Evolutionary conservation across 2,888 invertebrate genomes (phyloP), one percentile per base, ranked within the genome.

Genomic region (Carterocephalus palaemon): DNA sequence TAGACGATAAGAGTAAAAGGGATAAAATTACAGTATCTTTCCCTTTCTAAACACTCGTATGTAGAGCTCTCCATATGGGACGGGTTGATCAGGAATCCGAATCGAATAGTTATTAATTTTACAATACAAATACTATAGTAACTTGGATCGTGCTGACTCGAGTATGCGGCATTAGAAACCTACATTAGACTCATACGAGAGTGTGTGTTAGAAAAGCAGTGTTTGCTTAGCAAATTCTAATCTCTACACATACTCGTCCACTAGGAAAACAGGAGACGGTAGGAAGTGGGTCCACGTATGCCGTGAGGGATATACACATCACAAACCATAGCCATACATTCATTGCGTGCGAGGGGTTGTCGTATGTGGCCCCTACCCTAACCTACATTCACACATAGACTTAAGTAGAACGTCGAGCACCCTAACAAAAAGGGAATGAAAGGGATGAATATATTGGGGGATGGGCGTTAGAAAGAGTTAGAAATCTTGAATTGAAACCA

Each of bases 211-310:
- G 79, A 83, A 78, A 39, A 76, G 62, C 66, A 70, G 67, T 79
- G 71, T 83, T 83, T 76, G 81, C 76, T 85, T 77, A 84, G 86
- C 74, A 86, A 85, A 81, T 85, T 85, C 86, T 86, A 86, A 86
- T 86, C 86, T 86, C 80, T 76, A 72, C 85, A 85, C 86, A 85
- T 85, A 86, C 84, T 85, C 81, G 59, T 66, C 62, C 75, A 85
- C 84, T 70, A 84, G 81, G 84, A 62, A 53, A 60, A 51, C 79
- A 85, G 75, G 62, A 76, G 47, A 49, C 45, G 46, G 53, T 52
- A 80, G 80, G 78, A 79, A 72, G 70, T 71, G 51, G 51, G 59
- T 58, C 73, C 79, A 75, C 71, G 79, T 76, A 80, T 77, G 67
- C 67, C 73, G 69, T 65, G 65, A 75, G 75, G 70, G 72, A 60